Base-by-base conservation (phyloP, 2,113 vertebrate genomes). In the Neolamprologus fasciatus region DNA sequence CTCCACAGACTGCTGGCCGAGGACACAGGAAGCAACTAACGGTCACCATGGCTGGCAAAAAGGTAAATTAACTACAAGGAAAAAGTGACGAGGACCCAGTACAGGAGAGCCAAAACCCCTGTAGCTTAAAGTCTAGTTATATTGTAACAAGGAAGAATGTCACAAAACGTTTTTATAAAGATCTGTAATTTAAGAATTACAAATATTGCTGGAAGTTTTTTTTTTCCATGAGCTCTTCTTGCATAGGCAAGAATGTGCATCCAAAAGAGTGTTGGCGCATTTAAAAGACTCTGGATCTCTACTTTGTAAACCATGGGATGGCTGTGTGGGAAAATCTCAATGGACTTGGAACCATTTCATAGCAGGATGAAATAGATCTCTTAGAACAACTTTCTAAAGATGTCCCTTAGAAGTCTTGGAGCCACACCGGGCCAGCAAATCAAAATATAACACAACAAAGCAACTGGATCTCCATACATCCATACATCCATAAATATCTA, bases 1-100 rank as follows among this genome's bases (percentile, higher is more conserved):
- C 95, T 4, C 84, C 33, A 3, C 97, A 97, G 83, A 90, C 95
- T 13, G 93, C 97, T 83, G 97, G 96, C 40, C 93, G 97, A 93
- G 98, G 97, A 50, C 97, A 97, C 93, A 96, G 97, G 91, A 97
- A 98, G 93, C 98, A 99, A 89, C 95, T 99, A 83, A 97, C 95
- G 1, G 97, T 99, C 92, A 98, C 98, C 73, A 97, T 98, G 96
- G 96, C 97, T 83, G 98, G 97, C 81, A 99, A 98, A 96, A 97
- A 98, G 98, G 99, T 98, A 95, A 96, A 96, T 37, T 23, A 63
- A 14, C 42, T 28, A 11, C 13, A 76, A 17, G 9, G 40, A 76
- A 17, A 76, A 28, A 76, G 26, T 51, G 14, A 76, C 3, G 17
- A 23, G 8, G 5, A 28, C 19, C 63, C 45, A 87, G 9, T 31